A percentile compares a stretch with the other conserved stretches of the same genome.
phyloP scores from a whole-genome alignment of 2,797 vertebrate species.

The Catostomus latipinnis region DNA sequence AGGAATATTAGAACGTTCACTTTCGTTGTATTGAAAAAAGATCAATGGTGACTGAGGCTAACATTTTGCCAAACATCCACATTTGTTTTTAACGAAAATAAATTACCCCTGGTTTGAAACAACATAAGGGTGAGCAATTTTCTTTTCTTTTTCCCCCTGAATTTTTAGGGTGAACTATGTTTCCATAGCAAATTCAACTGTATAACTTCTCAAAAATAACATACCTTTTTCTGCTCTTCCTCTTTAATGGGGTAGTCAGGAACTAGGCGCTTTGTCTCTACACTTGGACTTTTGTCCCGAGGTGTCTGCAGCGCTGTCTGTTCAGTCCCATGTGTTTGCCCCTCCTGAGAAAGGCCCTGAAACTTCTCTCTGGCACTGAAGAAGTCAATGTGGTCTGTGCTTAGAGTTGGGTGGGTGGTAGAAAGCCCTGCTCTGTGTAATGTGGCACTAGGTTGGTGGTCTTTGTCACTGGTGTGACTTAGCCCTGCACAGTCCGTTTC shows the following conservation, averaged over 20 bases:
- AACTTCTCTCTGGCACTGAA: constrained; percentile 95
- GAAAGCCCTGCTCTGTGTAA: constrained; percentile 59
- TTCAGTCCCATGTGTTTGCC: constrained; percentile 46
- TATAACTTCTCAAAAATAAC: not conserved
- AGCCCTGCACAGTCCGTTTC: constrained; percentile 53
- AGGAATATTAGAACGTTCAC: no score
- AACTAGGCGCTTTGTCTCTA: constrained; percentile 51
- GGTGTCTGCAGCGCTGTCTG: constrained; percentile 46
- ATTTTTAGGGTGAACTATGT: not conserved
- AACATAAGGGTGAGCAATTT: no score
- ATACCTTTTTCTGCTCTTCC: constrained; percentile 57
- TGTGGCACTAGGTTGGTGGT: constrained; percentile 68
- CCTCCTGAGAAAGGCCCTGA: constrained; percentile 89
- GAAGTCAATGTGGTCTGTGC: constrained; percentile 92
- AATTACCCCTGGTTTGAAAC: no score
- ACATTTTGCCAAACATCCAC: no score
- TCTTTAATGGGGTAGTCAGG: constrained; percentile 49
- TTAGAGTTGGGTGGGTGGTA: constrained; percentile 66
- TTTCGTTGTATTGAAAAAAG: no score
- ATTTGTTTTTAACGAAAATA: no score
- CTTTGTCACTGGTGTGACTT: constrained; percentile 56
- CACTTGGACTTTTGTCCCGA: constrained; percentile 55
- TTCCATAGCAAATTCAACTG: not conserved
- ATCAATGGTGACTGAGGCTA: no score
- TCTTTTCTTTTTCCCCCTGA: no score